A percentile compares a stretch with the other conserved stretches of the same genome.
Evolutionary conservation across 2,888 invertebrate genomes (phyloP).

Genomic region (Listrodromus nycthemerus): DNA sequence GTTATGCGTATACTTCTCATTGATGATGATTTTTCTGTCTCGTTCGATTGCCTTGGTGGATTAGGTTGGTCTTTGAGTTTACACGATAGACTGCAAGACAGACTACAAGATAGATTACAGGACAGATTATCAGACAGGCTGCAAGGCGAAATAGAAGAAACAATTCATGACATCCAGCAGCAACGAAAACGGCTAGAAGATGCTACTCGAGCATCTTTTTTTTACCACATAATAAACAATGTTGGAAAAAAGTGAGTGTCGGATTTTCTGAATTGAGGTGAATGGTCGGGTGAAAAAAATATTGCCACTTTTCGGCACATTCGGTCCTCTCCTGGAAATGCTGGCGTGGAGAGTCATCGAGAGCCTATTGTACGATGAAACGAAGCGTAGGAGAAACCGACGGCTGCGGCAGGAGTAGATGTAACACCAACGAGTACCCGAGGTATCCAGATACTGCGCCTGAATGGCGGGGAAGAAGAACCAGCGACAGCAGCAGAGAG

Average conservation of each 20-base stretch:
- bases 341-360: slow-evolving; percentile 42
- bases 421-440: slow-evolving; percentile 27
- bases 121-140: too few species aligned
- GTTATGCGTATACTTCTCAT: neutral
- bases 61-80: too few species aligned
- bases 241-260: neutral
- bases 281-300: slow-evolving; percentile 16
- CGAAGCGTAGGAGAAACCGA: slow-evolving; percentile 22
- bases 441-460: slow-evolving; percentile 11
- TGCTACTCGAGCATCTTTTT: neutral
- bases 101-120: too few species aligned
- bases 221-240: slow-evolving; percentile 1
- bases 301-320: slow-evolving; percentile 45
- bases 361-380: slow-evolving; percentile 41
- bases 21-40: neutral
- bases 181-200: neutral
- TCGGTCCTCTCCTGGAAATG: slow-evolving; percentile 36
- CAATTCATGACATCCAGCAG: neutral
- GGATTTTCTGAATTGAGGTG: neutral
- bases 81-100: too few species aligned
- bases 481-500: slow-evolving; percentile 14
- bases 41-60: too few species aligned
- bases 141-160: too few species aligned
- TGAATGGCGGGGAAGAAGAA: slow-evolving; percentile 22
- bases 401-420: slow-evolving; percentile 2